phyloP scores from a whole-genome alignment of 2,113 vertebrate species.

The Aviceda subcristata region DNA sequence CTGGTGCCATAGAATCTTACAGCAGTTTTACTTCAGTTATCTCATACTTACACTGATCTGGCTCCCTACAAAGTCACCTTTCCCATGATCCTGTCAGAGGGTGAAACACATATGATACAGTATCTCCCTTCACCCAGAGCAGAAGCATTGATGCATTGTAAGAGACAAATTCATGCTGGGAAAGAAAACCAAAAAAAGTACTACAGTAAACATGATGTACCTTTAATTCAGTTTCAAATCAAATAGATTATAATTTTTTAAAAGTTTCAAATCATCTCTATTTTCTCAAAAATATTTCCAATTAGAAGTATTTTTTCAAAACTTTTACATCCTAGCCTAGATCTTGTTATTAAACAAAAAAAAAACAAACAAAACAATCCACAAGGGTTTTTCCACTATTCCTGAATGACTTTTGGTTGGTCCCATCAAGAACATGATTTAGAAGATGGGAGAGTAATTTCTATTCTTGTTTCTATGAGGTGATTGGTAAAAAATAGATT shows the following conservation, averaged over 20 bases:
- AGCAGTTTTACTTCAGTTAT: background rate
- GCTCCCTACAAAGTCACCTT: background rate
- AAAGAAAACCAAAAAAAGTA: background rate
- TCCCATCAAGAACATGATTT: background rate
- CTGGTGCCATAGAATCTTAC: background rate
- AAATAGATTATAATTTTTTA: background rate
- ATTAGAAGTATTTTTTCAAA: background rate
- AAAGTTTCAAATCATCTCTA: background rate
- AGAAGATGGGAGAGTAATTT: background rate
- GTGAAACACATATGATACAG: fast-evolving
- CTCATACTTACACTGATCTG: background rate
- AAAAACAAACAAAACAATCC: background rate
- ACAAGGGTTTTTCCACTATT: background rate
- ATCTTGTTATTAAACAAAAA: background rate
- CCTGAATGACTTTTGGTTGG: background rate
- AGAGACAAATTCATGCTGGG: background rate
- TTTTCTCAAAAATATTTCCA: background rate
- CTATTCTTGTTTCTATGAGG: background rate
- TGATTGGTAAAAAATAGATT: background rate
- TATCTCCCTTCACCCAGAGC: background rate
- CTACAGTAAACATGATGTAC: fast-evolving
- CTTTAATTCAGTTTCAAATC: background rate
- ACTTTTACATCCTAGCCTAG: background rate
- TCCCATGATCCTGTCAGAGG: background rate
- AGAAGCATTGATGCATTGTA: background rate